These are phyloP conservation scores for Rhyacichthys aspro DNA, from an alignment of 2,797 vertebrate genomes.

Conservation along the genomic window DNA sequence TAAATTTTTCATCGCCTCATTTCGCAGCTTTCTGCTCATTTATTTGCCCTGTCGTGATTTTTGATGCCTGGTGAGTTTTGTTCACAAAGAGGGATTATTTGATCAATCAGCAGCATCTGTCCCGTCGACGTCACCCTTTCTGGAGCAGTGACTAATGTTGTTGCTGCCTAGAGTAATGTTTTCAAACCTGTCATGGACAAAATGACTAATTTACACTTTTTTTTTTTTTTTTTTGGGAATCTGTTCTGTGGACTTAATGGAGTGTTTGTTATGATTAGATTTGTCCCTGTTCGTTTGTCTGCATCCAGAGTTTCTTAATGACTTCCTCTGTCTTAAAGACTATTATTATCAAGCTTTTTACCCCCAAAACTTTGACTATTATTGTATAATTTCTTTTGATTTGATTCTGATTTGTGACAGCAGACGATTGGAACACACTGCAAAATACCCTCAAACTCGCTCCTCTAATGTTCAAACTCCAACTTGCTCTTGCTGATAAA, in stretches of 20 bases:
- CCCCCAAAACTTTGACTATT: too few species aligned
- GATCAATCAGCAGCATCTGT: constrained; percentile 15
- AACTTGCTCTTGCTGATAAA: too few species aligned
- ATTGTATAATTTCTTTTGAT: too few species aligned
- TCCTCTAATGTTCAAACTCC: too few species aligned
- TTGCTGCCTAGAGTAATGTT: constrained; percentile 2
- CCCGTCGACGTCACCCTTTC: constrained; percentile 8
- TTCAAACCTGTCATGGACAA: constrained; percentile 6
- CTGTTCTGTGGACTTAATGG: neutral
- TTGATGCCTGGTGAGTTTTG: constrained; percentile 23
- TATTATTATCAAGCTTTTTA: too few species aligned
- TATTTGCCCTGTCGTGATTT: constrained; percentile 2
- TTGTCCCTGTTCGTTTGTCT: too few species aligned
- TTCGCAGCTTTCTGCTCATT: neutral
- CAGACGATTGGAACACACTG: too few species aligned
- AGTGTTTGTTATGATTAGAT: neutral
- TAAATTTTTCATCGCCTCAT: constrained; percentile 11
- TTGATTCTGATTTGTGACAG: too few species aligned
- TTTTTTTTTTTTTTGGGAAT: neutral
- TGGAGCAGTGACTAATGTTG: constrained; percentile 6
- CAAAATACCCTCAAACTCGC: too few species aligned
- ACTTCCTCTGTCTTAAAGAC: too few species aligned
- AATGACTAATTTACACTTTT: neutral
- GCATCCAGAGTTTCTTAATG: too few species aligned
- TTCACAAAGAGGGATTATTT: constrained; percentile 18